Evolutionary conservation across 2,797 vertebrate species (phyloP).

Genomic region (Huso huso): DNA sequence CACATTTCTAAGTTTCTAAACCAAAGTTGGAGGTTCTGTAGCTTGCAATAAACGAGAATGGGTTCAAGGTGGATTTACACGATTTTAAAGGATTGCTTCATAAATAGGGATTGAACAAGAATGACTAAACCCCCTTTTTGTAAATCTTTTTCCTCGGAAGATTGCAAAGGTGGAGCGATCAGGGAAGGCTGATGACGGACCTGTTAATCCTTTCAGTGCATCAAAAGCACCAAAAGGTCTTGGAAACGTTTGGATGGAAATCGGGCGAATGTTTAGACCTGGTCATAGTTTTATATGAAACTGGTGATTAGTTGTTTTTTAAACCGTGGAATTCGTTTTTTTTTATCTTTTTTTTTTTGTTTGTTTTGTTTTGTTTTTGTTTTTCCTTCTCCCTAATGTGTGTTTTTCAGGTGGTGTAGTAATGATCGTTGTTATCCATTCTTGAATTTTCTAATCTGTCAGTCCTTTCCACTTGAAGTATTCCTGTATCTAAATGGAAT

Average conservation of each 20-base stretch:
- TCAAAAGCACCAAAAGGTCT: constrained; percentile 64
- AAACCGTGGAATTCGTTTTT: constrained; percentile 31
- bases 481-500: constrained; percentile 95
- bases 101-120: constrained; percentile 60
- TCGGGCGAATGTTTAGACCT: constrained; percentile 62
- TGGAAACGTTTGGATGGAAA: constrained; percentile 70
- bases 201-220: constrained; percentile 72
- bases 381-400: constrained; percentile 13
- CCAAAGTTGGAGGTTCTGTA: constrained; percentile 38
- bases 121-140: constrained; percentile 59
- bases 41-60: constrained; percentile 42
- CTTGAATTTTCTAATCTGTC: constrained; percentile 44
- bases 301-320: constrained; percentile 63
- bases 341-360: constrained; percentile 5
- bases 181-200: constrained; percentile 82
- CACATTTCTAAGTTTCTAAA: constrained; percentile 25
- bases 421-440: constrained; percentile 23
- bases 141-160: constrained; percentile 59
- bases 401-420: constrained; percentile 27
- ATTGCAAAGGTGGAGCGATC: constrained; percentile 75
- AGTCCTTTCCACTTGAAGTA: constrained; percentile 67
- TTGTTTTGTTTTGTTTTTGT: neutral
- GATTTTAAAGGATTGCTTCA: constrained; percentile 52
- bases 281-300: constrained; percentile 65
- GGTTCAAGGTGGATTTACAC: constrained; percentile 44